phyloP scores from a whole-genome alignment of 2,888 invertebrate species.

The Lysandra coridon region DNA sequence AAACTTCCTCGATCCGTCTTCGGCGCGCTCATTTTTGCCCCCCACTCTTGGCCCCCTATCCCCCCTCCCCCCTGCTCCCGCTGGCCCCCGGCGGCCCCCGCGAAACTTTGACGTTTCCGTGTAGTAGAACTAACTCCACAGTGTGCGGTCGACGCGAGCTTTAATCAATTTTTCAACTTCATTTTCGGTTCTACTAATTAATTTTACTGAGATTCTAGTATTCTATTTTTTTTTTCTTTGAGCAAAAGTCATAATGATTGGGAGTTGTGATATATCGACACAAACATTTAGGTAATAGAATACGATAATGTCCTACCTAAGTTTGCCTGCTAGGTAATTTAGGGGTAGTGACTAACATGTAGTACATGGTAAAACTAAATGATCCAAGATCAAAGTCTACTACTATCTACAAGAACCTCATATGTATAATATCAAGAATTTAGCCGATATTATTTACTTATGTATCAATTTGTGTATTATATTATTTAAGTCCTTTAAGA shows the following conservation, averaged over 20 bases:
- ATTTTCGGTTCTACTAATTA: constrained; percentile 56
- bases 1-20: constrained; percentile 62
- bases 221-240: neutral
- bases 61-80: constrained; percentile 18
- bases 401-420: no score
- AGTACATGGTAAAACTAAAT: no score
- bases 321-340: no score
- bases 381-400: no score
- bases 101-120: constrained; percentile 52
- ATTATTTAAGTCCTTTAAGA: no score
- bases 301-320: no score
- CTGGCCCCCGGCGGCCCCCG: constrained; percentile 38
- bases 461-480: no score
- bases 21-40: constrained; percentile 57
- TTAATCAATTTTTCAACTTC: constrained; percentile 74
- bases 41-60: constrained; percentile 44
- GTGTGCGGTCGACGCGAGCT: constrained; percentile 58
- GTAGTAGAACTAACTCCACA: constrained; percentile 53
- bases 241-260: neutral
- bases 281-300: neutral
- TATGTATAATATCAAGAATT: no score
- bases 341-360: no score
- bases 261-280: neutral
- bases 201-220: constrained; percentile 40
- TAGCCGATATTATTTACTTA: no score